Evolutionary conservation across 2,888 invertebrate species (phyloP), one percentile per base, ranked within the genome.

Genomic region (Mermis nigrescens): DNA sequence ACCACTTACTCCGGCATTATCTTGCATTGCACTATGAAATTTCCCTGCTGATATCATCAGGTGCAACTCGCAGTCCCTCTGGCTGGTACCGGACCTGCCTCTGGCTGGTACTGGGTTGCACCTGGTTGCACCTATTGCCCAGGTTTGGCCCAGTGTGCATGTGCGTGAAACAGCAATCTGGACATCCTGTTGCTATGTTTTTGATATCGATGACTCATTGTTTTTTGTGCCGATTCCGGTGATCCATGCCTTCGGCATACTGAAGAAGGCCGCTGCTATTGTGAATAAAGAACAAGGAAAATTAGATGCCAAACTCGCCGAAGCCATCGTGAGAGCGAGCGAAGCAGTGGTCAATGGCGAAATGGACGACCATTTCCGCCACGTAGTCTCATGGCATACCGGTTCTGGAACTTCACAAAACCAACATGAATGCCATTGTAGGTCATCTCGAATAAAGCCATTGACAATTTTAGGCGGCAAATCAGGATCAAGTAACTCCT

Each of bases 331-430:
- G 62, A 78, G 83, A 75, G 95, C 94, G 45, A 85, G 88, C 29
- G 90, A 92, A 73, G 91, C 91, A 73, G 76, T 95, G 2, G 89
- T 92, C 66, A 83, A 83, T 59, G 95, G 94, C 58, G 84, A 88
- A 74, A 79, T 98, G 74, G 82, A 87, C 64, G 88, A 90, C 46
- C 92, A 95, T 76, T 98, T 98, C 72, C 98, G 98, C 0, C 78
- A 99, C 56, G 91, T 92, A 63, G 89, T 95, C 72, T n/a, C n/a
- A n/a, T 98, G 95, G 95, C 98, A 98, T 79, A 98, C 98, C 0
- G 98, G 98, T 2, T 94, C 94, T 31, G 98, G 98, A 29, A 99
- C 98, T 0, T 98, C n/a, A n/a, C n/a, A n/a, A n/a, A n/a, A n/a
- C n/a, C n/a, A n/a, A n/a, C n/a, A n/a, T n/a, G n/a, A n/a, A n/a